Evolutionary conservation across 2,797 vertebrate genomes (phyloP).

Genomic region (Natrix natrix): DNA sequence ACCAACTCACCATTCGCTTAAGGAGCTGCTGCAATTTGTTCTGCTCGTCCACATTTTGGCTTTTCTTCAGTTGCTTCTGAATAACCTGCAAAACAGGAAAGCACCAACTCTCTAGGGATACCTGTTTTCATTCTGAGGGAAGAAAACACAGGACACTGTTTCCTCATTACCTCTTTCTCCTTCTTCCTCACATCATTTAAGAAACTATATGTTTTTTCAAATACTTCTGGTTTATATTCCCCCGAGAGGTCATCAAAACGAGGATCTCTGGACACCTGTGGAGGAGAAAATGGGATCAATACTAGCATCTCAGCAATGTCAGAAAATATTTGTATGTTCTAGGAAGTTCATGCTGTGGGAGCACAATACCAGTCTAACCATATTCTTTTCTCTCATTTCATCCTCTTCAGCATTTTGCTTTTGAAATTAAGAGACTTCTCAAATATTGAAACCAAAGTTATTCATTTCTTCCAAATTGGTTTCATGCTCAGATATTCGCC

Average conservation of each 20-base stretch:
- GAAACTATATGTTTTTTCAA: constrained; percentile 87
- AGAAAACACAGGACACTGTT: background rate
- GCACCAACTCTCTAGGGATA: background rate
- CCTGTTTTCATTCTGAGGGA: background rate
- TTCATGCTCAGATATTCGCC: background rate
- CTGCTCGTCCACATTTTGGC: constrained; percentile 55
- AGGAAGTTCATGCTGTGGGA: background rate
- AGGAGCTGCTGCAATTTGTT: constrained; percentile 82
- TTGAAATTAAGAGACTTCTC: accelerated
- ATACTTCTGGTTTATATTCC: constrained; percentile 88
- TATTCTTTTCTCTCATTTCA: background rate
- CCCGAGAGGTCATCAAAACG: constrained; percentile 94
- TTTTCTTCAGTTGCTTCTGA: constrained; percentile 81
- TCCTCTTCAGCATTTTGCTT: background rate
- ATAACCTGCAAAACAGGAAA: constrained; percentile 74
- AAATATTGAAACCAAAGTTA: background rate
- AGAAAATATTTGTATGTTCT: constrained; percentile 1
- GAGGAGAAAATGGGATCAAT: constrained; percentile 12
- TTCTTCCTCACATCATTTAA: constrained; percentile 75
- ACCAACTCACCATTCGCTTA: constrained; percentile 82
- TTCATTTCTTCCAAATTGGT: background rate
- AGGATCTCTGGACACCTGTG: constrained; percentile 84
- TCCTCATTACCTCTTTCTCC: constrained; percentile 80
- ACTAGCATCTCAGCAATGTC: background rate
- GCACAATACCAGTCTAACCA: background rate